phyloP scores from a whole-genome alignment of 2,797 vertebrate species.

The Crax fasciolata region DNA sequence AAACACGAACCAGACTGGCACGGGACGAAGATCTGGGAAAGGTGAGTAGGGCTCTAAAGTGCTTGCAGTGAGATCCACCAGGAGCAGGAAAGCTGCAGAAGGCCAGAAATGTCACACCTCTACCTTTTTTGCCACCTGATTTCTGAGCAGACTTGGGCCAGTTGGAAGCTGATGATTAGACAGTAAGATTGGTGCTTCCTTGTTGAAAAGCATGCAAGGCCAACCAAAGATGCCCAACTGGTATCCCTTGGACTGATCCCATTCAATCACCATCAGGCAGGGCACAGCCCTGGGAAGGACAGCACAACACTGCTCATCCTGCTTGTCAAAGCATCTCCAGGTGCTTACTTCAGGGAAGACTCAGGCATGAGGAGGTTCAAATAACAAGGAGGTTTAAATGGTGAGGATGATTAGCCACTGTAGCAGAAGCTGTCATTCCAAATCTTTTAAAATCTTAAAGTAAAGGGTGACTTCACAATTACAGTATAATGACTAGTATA shows the following conservation, averaged over 20 bases:
- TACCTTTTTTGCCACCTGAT: not conserved
- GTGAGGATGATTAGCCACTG: not conserved
- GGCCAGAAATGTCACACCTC: not conserved
- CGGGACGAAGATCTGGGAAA: not conserved
- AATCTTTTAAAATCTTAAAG: not conserved
- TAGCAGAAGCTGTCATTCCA: not conserved
- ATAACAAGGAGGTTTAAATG: not conserved
- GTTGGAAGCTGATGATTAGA: not conserved
- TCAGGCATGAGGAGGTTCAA: not conserved
- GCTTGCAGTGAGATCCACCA: not conserved
- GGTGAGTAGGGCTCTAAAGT: not conserved
- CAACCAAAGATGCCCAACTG: not conserved
- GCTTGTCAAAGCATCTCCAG: not conserved
- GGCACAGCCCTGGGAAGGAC: not conserved
- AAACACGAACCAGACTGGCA: not conserved
- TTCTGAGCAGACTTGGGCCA: slow-evolving; percentile 16
- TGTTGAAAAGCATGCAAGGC: not conserved
- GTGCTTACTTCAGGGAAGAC: not conserved
- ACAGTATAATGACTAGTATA: not conserved
- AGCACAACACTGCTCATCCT: not conserved
- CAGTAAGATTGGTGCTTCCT: not conserved
- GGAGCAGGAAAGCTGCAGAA: not conserved
- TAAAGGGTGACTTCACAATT: not conserved
- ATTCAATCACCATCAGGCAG: not conserved
- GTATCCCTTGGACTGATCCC: not conserved